These are phyloP conservation scores for Drosophila trapezifrons DNA, from an alignment of 1,140 invertebrate genomes.

Conservation along the genomic window DNA sequence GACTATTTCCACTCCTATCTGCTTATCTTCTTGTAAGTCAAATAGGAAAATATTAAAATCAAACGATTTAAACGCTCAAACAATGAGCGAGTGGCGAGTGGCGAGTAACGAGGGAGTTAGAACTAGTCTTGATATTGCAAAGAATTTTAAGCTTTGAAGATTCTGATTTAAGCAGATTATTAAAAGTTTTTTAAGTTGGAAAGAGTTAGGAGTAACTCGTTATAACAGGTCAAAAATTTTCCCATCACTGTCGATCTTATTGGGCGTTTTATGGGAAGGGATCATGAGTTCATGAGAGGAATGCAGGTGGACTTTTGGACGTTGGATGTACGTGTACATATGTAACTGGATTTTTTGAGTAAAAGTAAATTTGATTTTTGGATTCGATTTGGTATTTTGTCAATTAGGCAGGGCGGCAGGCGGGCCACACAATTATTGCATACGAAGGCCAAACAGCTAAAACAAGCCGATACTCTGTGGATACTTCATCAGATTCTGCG, in stretches of 20 bases:
- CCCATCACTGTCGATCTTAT: constrained; percentile 2
- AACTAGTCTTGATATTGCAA: neutral
- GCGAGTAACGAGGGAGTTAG: neutral
- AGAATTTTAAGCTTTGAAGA: neutral
- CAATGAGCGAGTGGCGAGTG: neutral
- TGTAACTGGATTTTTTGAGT: constrained; percentile 48
- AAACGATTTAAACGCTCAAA: no score
- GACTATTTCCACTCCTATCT: no score
- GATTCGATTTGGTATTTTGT: constrained; percentile 41
- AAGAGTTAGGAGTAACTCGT: neutral
- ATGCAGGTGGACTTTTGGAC: constrained; percentile 28
- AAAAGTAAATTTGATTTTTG: constrained; percentile 34
- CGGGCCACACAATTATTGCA: constrained; percentile 65
- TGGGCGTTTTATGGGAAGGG: neutral
- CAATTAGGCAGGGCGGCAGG: constrained; percentile 41
- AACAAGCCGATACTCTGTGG: constrained; percentile 63
- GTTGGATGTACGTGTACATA: constrained; percentile 62
- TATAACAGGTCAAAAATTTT: neutral
- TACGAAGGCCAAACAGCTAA: constrained; percentile 78
- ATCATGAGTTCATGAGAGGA: constrained; percentile 17
- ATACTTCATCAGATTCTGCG: constrained; percentile 7
- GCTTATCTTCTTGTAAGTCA: neutral
- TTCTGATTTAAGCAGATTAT: no score
- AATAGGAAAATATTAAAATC: no score
- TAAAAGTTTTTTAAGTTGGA: neutral